Conservation (phyloP, 2,797 vertebrate genomes). For the Thaleichthys pacificus region DNA sequence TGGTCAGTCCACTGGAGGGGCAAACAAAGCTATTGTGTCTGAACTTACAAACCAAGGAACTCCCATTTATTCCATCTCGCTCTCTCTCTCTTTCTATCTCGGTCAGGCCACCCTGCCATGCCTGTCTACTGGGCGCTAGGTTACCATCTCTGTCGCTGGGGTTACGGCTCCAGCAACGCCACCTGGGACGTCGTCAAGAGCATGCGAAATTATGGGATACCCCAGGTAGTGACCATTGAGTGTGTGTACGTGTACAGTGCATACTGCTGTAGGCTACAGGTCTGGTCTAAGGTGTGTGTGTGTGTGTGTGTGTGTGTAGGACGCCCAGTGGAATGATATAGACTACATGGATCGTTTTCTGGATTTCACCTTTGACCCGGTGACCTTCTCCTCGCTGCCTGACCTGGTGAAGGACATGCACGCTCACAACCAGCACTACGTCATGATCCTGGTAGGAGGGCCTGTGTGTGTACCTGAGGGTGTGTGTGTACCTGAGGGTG, state of each 20-base stretch:
- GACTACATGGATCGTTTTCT: conserved; percentile 85
- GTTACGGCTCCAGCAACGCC: conserved; percentile 77
- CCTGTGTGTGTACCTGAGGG: background rate
- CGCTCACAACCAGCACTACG: conserved; percentile 80
- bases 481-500: background rate
- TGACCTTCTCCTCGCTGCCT: conserved; percentile 77
- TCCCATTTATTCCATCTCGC: too few relatives aligned
- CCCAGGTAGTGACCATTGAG: conserved; percentile 74
- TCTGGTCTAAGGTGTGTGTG: background rate
- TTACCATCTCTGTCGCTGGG: conserved; percentile 92
- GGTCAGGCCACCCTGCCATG: conserved; percentile 81
- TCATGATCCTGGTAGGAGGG: conserved; percentile 84
- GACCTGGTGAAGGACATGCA: conserved; percentile 85
- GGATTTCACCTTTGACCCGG: conserved; percentile 81
- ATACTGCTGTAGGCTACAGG: too few relatives aligned
- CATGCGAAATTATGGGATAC: conserved; percentile 83
- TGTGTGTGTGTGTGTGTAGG: conserved; percentile 58
- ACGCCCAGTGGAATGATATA: conserved; percentile 90
- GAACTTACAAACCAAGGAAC: background rate
- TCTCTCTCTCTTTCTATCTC: background rate
- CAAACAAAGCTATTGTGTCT: too few relatives aligned
- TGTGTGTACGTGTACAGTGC: background rate
- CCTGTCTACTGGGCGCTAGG: conserved; percentile 86
- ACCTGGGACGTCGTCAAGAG: conserved; percentile 82
- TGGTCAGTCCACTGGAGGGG: conserved; percentile 73